phyloP scores from a whole-genome alignment of 2,888 invertebrate genomes.

The Amblyjoppa proteus region DNA sequence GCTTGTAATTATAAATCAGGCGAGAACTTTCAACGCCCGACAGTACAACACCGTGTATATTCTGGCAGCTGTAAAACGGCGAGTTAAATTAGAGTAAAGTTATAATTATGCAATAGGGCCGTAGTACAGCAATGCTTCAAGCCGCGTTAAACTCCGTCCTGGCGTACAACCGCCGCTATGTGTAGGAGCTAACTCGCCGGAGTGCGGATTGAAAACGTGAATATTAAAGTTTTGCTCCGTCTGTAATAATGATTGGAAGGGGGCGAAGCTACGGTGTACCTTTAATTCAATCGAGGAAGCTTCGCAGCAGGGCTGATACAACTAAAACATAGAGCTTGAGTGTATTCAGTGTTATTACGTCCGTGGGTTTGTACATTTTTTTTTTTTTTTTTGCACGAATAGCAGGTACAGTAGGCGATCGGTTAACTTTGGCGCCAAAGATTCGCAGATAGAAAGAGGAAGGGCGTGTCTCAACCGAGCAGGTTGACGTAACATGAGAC shows the following conservation, averaged over 20 bases:
- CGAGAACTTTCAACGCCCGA: constrained; percentile 34
- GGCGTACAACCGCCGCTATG: constrained; percentile 20
- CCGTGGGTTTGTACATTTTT: not conserved
- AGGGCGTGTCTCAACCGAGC: not conserved
- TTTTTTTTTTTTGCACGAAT: not conserved
- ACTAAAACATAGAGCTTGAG: constrained; percentile 17
- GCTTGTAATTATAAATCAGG: constrained; percentile 65
- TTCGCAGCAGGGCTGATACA: constrained; percentile 1
- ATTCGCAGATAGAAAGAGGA: not conserved
- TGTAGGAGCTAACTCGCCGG: constrained; percentile 19
- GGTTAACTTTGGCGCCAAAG: not conserved
- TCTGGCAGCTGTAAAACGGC: constrained; percentile 50
- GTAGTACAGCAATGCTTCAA: constrained; percentile 32
- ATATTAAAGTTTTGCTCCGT: constrained; percentile 34
- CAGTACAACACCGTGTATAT: constrained; percentile 24
- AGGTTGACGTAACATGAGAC: too few species aligned
- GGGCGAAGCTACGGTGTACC: constrained; percentile 1
- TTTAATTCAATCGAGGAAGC: constrained; percentile 27
- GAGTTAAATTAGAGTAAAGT: constrained; percentile 64
- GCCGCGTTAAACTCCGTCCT: constrained; percentile 35
- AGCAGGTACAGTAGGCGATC: not conserved
- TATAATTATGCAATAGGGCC: constrained; percentile 65
- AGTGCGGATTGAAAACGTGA: constrained; percentile 9
- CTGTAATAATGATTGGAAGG: constrained; percentile 37
- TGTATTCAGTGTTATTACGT: not conserved